Evolutionary conservation across 2,797 vertebrate species (phyloP).

Genomic region (Staurois parvus): DNA sequence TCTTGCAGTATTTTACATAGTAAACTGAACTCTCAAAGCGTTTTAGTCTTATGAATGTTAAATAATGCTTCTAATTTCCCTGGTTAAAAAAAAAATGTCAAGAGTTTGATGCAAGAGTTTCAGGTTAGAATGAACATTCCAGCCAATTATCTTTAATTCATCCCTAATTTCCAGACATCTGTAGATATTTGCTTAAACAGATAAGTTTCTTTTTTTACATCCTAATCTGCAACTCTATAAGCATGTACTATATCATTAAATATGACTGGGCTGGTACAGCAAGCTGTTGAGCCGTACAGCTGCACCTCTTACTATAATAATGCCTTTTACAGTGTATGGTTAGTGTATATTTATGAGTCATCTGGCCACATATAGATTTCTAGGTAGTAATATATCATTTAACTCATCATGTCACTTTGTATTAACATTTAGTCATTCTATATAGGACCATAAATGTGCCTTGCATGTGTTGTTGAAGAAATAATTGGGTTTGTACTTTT

Average conservation of each 20-base stretch:
- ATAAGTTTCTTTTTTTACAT: constrained; percentile 56
- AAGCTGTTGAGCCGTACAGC: constrained; percentile 21
- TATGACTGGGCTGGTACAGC: constrained; percentile 24
- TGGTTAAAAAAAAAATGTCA: neutral
- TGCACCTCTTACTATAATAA: constrained; percentile 3
- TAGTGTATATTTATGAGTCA: neutral
- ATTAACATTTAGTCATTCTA: too few species aligned
- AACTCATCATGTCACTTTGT: too few species aligned
- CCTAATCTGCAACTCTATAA: constrained; percentile 38
- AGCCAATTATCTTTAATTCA: constrained; percentile 59
- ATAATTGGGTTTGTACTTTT: too few species aligned
- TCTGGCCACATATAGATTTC: neutral
- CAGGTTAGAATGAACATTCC: constrained; percentile 51
- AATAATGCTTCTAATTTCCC: constrained; percentile 24
- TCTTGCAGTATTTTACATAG: neutral
- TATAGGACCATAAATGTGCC: too few species aligned
- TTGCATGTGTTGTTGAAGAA: too few species aligned
- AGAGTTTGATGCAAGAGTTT: constrained; percentile 43
- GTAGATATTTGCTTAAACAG: constrained; percentile 53
- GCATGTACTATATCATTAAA: constrained; percentile 49
- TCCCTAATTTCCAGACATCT: constrained; percentile 57
- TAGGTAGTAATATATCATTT: neutral
- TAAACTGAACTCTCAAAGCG: constrained; percentile 3
- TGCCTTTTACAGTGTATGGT: neutral
- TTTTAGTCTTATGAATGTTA: constrained; percentile 30